phyloP scores from a whole-genome alignment of 2,888 invertebrate genomes.

The Polyommatus iphigenia region DNA sequence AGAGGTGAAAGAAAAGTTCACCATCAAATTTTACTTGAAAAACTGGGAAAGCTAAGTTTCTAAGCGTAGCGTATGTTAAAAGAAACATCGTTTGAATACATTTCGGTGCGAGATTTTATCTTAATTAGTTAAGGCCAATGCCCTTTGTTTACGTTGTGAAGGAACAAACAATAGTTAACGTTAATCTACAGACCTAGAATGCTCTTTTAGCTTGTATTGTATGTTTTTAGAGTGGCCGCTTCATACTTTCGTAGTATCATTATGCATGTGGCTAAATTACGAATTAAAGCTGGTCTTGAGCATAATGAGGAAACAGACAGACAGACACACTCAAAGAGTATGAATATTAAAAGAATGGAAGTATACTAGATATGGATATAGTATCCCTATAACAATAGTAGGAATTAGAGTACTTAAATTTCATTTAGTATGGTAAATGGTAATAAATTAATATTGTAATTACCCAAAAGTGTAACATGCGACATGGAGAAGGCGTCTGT shows the following conservation, averaged over 20 bases:
- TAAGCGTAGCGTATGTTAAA: neutral
- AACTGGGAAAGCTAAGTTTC: neutral
- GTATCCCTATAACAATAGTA: neutral
- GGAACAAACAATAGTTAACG: neutral
- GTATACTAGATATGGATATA: too few relatives aligned
- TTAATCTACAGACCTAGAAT: neutral
- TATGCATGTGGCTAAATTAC: neutral
- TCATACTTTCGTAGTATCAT: too few relatives aligned
- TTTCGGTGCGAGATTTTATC: slow-evolving; percentile 3
- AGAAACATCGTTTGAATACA: neutral
- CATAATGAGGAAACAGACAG: neutral
- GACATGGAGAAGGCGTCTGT: neutral
- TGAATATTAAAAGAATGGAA: too few relatives aligned
- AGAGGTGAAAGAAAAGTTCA: too few relatives aligned
- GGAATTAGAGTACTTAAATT: neutral
- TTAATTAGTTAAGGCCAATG: neutral
- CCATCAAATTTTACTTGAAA: neutral
- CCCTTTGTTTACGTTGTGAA: neutral
- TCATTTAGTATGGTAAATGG: neutral
- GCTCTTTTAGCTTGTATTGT: too few relatives aligned
- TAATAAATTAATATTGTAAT: neutral
- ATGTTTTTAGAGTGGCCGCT: too few relatives aligned
- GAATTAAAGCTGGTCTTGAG: neutral
- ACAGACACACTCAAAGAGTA: too few relatives aligned
- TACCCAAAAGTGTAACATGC: slow-evolving; percentile 2